Percentiles rank a stretch among this genome's conserved stretches.
These are phyloP conservation scores for Plutomurus gul DNA, from an alignment of 1,140 invertebrate species.

Conservation along the genomic window DNA sequence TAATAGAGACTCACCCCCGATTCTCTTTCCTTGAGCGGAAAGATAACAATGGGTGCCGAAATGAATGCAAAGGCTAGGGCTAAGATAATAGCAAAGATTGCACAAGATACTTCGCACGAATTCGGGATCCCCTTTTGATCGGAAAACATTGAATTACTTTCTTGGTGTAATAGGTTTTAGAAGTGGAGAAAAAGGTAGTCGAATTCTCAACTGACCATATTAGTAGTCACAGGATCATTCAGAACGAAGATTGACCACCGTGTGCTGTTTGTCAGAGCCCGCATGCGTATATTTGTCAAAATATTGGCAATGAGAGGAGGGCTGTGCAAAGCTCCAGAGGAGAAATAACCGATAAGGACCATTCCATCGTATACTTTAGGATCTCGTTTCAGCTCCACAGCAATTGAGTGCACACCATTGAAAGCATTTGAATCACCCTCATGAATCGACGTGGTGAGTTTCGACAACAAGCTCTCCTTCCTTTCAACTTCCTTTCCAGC, in stretches of 20 bases:
- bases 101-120: constrained; percentile 35
- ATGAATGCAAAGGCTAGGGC: constrained; percentile 39
- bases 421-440: too few relatives aligned
- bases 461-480: too few relatives aligned
- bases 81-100: constrained; percentile 23
- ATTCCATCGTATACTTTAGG: background rate
- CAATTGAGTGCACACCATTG: constrained; percentile 32
- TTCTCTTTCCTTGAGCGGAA: constrained; percentile 14
- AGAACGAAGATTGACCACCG: background rate
- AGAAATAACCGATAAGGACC: constrained; percentile 23
- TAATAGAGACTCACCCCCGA: constrained; percentile 36
- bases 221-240: background rate
- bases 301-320: constrained; percentile 34
- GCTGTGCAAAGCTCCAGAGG: constrained; percentile 41
- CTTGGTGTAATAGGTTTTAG: background rate
- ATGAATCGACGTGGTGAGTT: too few relatives aligned
- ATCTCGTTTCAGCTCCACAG: background rate
- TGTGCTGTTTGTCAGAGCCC: background rate
- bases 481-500: background rate
- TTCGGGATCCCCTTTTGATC: too few relatives aligned
- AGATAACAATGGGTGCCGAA: background rate
- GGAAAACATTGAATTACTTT: too few relatives aligned
- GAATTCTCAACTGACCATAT: background rate
- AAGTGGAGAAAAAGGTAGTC: too few relatives aligned
- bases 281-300: constrained; percentile 31